Conservation (phyloP, 2,113 vertebrate genomes). For the Plestiodon gilberti region DNA sequence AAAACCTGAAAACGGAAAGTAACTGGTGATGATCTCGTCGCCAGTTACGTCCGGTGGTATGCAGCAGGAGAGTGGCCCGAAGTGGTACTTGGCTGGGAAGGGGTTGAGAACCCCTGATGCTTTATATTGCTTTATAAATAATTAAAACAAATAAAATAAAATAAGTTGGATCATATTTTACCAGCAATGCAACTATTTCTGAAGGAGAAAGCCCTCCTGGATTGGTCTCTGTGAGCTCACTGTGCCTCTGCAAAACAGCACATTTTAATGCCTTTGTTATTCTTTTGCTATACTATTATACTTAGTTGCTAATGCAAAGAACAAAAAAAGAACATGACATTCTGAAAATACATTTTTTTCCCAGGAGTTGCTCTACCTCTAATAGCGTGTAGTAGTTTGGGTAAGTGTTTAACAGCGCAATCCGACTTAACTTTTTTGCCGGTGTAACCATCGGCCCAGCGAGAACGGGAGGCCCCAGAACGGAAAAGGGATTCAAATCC, state of each 20-base stretch:
- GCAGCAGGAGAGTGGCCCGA: too few relatives aligned
- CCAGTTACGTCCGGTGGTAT: too few relatives aligned
- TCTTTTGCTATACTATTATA: conserved; percentile 49
- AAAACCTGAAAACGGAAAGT: too few relatives aligned
- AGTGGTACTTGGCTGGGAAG: too few relatives aligned
- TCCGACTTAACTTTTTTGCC: too few relatives aligned
- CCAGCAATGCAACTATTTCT: conserved; percentile 37
- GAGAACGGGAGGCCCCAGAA: too few relatives aligned
- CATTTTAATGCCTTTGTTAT: conserved; percentile 56
- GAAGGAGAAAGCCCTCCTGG: conserved; percentile 11
- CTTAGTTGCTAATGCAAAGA: conserved; percentile 68
- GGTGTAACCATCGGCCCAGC: too few relatives aligned
- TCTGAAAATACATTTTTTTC: conserved; percentile 59
- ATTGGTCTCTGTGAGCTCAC: conserved; percentile 44
- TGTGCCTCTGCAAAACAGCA: conserved; percentile 51
- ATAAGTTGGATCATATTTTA: conserved; percentile 45
- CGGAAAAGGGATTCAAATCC: too few relatives aligned
- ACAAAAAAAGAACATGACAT: conserved; percentile 65
- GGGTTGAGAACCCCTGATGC: too few relatives aligned
- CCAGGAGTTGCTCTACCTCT: conserved; percentile 56
- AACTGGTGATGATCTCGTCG: too few relatives aligned
- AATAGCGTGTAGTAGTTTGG: conserved; percentile 46
- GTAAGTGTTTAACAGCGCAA: conserved; percentile 48
- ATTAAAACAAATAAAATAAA: background rate
- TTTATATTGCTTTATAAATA: too few relatives aligned